Percentiles rank a stretch among this genome's conserved stretches.
These are phyloP conservation scores for Melanotaenia trifasciata DNA, from an alignment of 2,797 vertebrate species.

Conservation along the genomic window DNA sequence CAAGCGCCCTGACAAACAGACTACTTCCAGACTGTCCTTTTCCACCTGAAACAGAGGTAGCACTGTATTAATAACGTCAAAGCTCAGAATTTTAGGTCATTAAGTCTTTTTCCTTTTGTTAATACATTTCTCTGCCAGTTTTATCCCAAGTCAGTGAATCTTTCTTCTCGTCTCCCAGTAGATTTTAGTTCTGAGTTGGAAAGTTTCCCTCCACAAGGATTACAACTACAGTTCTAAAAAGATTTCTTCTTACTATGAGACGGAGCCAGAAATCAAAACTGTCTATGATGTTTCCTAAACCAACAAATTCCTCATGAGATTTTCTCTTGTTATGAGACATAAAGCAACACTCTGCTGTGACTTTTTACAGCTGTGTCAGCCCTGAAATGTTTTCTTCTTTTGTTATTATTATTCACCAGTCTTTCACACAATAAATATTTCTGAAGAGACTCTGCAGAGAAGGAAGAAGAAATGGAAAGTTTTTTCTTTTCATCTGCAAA, in stretches of 20 bases:
- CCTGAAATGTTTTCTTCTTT: conserved; percentile 17
- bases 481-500: conserved; percentile 3
- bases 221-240: conserved; percentile 1
- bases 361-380: neutral
- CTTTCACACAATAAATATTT: conserved; percentile 18
- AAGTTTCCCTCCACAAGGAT: conserved; percentile 4
- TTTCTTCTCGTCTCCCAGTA: neutral
- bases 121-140: neutral
- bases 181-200: neutral
- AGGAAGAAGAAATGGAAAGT: neutral
- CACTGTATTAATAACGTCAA: neutral
- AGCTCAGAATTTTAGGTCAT: conserved; percentile 1
- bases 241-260: neutral
- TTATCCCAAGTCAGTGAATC: neutral
- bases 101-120: neutral
- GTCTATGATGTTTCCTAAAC: neutral
- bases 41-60: neutral
- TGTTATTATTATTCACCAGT: neutral
- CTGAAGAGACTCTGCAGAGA: conserved; percentile 12
- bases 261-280: neutral
- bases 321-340: neutral
- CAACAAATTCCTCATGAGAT: neutral
- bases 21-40: no score
- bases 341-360: neutral
- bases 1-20: neutral